phyloP scores from a whole-genome alignment of 2,888 invertebrate species.

The Xestia rhomboidea region DNA sequence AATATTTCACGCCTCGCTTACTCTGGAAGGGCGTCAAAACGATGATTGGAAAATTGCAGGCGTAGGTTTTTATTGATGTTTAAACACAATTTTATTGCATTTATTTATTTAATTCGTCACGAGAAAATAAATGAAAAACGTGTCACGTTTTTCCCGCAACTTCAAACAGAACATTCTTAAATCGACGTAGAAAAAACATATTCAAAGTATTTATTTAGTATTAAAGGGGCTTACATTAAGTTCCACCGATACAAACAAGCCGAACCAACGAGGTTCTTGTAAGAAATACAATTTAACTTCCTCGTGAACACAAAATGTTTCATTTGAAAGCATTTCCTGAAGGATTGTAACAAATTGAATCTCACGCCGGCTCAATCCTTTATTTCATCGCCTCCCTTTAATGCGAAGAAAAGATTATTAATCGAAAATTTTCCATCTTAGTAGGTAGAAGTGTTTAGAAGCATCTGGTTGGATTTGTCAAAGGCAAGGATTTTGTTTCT shows the following conservation, averaged over 20 bases:
- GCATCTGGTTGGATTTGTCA: slow-evolving; percentile 79
- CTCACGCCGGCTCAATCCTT: slow-evolving; percentile 87
- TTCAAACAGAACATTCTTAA: slow-evolving; percentile 28
- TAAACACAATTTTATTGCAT: slow-evolving; percentile 21
- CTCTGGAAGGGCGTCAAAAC: slow-evolving; percentile 8
- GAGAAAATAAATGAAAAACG: slow-evolving; percentile 10
- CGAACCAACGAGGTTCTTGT: slow-evolving; percentile 76
- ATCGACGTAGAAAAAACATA: slow-evolving; percentile 65
- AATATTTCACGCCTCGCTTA: slow-evolving; percentile 45
- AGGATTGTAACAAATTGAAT: slow-evolving; percentile 88
- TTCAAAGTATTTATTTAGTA: slow-evolving; percentile 75
- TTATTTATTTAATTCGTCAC: not conserved
- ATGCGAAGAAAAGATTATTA: slow-evolving; percentile 86
- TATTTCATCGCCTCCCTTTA: slow-evolving; percentile 84
- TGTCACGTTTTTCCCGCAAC: slow-evolving; percentile 9
- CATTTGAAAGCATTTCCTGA: slow-evolving; percentile 86
- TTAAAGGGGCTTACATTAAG: slow-evolving; percentile 78
- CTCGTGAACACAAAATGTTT: slow-evolving; percentile 85
- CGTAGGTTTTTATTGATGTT: slow-evolving; percentile 14
- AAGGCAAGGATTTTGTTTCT: slow-evolving; percentile 67
- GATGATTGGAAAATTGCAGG: slow-evolving; percentile 49
- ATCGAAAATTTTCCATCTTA: slow-evolving; percentile 84
- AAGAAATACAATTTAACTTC: slow-evolving; percentile 89
- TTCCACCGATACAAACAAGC: slow-evolving; percentile 80
- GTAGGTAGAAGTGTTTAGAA: slow-evolving; percentile 71